Conservation (phyloP, 2,888 invertebrate species). For the Pseudeuparius sepicola region DNA sequence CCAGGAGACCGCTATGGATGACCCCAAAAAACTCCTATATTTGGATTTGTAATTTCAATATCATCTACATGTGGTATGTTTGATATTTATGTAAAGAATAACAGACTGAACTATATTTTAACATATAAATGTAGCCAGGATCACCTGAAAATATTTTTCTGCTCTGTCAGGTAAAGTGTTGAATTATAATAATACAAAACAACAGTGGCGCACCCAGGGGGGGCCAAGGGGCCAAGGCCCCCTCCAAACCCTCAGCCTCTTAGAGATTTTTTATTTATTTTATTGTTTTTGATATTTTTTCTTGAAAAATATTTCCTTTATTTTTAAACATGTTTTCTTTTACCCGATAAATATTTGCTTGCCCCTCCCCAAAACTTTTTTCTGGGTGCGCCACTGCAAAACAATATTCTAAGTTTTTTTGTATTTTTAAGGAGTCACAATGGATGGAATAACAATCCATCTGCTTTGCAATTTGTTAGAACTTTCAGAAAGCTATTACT, state of each 20-base stretch:
- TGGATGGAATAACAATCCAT: constrained; percentile 17
- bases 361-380: too few species aligned
- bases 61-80: constrained; percentile 10
- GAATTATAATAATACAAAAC: too few species aligned
- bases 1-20: constrained; percentile 9
- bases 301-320: too few species aligned
- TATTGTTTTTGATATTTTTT: too few species aligned
- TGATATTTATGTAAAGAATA: constrained; percentile 12
- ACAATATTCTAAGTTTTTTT: too few species aligned
- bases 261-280: too few species aligned
- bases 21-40: constrained; percentile 12
- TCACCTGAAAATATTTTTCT: constrained; percentile 15
- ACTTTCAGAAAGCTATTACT: constrained; percentile 11
- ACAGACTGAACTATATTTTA: constrained; percentile 8
- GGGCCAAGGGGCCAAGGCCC: too few species aligned
- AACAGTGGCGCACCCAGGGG: too few species aligned
- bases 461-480: constrained; percentile 12
- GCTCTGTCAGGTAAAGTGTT: constrained; percentile 10
- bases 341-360: too few species aligned
- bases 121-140: constrained; percentile 14
- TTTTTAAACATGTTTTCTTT: too few species aligned
- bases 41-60: constrained; percentile 13
- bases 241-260: too few species aligned
- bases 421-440: constrained; percentile 12
- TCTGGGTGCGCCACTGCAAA: too few species aligned